phyloP scores from a whole-genome alignment of 2,888 invertebrate genomes.

The Leptarthrus brevirostris region DNA sequence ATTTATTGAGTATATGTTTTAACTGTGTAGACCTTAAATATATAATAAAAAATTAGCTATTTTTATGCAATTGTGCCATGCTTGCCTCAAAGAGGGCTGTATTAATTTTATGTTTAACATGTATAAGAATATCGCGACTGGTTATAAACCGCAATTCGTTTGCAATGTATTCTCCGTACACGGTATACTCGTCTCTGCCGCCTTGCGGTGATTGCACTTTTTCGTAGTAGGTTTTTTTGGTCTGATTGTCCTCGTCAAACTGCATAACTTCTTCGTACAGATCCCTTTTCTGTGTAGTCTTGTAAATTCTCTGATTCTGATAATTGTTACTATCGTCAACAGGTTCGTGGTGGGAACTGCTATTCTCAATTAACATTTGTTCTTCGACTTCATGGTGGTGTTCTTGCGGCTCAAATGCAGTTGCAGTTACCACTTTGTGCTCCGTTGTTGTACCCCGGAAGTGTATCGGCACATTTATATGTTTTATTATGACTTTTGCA shows the following conservation, averaged over 20 bases:
- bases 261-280: constrained; percentile 55
- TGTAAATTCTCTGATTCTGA: constrained; percentile 38
- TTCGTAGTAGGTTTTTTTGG: constrained; percentile 23
- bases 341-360: not conserved
- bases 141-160: constrained; percentile 71
- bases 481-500: constrained; percentile 62
- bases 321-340: constrained; percentile 19
- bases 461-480: constrained; percentile 44
- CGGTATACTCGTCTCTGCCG: constrained; percentile 70
- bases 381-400: constrained; percentile 9
- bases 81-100: constrained; percentile 73
- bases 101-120: constrained; percentile 73
- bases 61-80: constrained; percentile 70
- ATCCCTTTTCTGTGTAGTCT: constrained; percentile 50
- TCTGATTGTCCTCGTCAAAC: constrained; percentile 51
- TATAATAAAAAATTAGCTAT: constrained; percentile 23
- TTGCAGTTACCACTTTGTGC: constrained; percentile 15
- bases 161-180: constrained; percentile 73
- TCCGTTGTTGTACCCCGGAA: not conserved
- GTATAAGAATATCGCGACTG: constrained; percentile 70
- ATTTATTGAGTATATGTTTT: not conserved
- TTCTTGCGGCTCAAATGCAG: constrained; percentile 15
- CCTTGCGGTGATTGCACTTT: constrained; percentile 50
- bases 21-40: not conserved
- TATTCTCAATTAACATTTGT: constrained; percentile 4